Base-by-base conservation (phyloP, 1,140 invertebrate species). In the Trialeurodes vaporariorum region DNA sequence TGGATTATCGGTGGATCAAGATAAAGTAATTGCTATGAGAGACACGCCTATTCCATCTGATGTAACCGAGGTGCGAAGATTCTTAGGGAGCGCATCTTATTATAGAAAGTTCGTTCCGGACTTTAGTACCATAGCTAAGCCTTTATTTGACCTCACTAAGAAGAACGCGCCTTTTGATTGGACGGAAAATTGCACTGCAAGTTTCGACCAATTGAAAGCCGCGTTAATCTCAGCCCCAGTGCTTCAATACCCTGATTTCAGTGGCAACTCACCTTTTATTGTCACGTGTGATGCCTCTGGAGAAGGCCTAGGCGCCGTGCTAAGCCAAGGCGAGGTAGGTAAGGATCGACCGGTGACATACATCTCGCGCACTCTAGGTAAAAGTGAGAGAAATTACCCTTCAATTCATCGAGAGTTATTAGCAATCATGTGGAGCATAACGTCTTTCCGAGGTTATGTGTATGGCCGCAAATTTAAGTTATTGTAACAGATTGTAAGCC, bases 11-110 rank as follows among this genome's bases (percentile, higher is more conserved):
- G 67, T 73, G 5, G 72, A 79, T 63, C 74, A 74, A 1, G 73
- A 73, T 1, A 80, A 81, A 71, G 71, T 77, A 0, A n/a, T 66
- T 5, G 76, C 75, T 0, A 70, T 82, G 0, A 34, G 63, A 5
- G 62, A 77, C 0, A 79, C 75, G 66, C 73, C 78, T 0, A 65
- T 22, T 17, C 76, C 79, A 9, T 69, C 24, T 21, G 77, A 70
- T 26, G 5, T 70, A 0, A 73, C 71, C 13, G 71, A 79, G 27
- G 69, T 81, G 23, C 77, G 77, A 75, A 64, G 70, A 61, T 82
- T 82, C 70, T 61, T 82, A 62, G 81, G 81, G 25, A 68, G 81
- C 13, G 66, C 67, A 5, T 73, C 75, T 9, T 81, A 80, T 70
- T 81, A 81, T 67, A 25, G 79, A 25, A 72, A 73, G 70, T 81